These are phyloP conservation scores for Chrysolina oricalcia DNA, from an alignment of 2,888 invertebrate genomes.

Conservation along the genomic window DNA sequence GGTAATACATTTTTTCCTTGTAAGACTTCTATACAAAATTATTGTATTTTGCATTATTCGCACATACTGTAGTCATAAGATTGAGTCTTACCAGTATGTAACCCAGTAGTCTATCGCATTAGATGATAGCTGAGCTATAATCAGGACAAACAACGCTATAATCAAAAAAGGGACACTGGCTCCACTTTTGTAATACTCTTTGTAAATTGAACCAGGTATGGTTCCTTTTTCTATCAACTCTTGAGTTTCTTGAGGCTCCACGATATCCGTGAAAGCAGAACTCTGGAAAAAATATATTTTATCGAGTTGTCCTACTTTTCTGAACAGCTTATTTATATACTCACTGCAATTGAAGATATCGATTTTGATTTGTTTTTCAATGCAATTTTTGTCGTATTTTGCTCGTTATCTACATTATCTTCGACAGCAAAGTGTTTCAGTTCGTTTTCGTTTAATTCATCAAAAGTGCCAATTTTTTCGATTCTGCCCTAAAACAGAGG, in stretches of 20 bases:
- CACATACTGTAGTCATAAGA: not conserved
- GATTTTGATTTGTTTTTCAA: conserved; percentile 15
- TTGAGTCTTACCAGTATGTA: conserved; percentile 78
- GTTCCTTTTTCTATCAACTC: conserved; percentile 80
- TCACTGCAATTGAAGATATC: not conserved
- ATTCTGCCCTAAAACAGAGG: conserved; percentile 75
- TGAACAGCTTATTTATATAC: not conserved
- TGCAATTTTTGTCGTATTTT: not conserved
- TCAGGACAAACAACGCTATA: conserved; percentile 74
- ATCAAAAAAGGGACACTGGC: conserved; percentile 75
- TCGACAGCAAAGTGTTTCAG: conserved; percentile 50
- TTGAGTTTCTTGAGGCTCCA: conserved; percentile 76
- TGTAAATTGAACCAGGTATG: conserved; percentile 77
- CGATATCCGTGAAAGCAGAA: conserved; percentile 47
- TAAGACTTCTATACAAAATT: too few relatives aligned
- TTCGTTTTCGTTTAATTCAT: conserved; percentile 74
- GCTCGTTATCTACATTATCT: conserved; percentile 56
- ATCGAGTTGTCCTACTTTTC: not conserved
- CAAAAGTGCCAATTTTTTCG: conserved; percentile 75
- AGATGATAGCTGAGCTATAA: conserved; percentile 81
- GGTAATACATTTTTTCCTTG: too few relatives aligned
- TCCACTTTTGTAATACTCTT: conserved; percentile 81
- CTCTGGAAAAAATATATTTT: conserved; percentile 45
- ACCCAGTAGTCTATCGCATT: conserved; percentile 86
- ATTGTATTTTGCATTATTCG: too few relatives aligned